Conservation (phyloP, 2,888 invertebrate species). For the Chloromyia formosa region DNA sequence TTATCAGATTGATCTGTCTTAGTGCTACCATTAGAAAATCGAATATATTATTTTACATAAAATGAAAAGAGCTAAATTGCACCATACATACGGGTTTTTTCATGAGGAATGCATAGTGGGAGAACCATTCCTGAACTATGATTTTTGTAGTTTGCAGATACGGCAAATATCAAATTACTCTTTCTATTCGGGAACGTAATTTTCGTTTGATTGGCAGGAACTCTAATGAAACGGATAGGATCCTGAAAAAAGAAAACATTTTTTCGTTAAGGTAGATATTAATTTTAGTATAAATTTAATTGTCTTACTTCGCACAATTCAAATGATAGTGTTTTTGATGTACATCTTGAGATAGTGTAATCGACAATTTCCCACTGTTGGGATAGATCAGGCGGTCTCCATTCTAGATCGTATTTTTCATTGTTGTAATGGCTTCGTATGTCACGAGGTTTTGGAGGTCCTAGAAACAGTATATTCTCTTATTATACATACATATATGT, state of each 20-base stretch:
- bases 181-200: neutral
- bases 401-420: conserved; percentile 4
- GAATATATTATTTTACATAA: too few species aligned
- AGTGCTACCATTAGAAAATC: conserved; percentile 1
- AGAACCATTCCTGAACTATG: conserved; percentile 86
- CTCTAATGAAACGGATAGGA: neutral
- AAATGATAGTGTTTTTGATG: conserved; percentile 11
- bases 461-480: neutral
- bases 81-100: conserved; percentile 51
- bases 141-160: conserved; percentile 76
- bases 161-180: conserved; percentile 71
- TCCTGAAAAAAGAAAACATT: conserved; percentile 17
- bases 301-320: conserved; percentile 18
- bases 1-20: neutral
- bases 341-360: conserved; percentile 11
- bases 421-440: neutral
- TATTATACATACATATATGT: neutral
- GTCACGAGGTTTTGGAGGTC: neutral
- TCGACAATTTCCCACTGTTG: neutral
- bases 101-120: conserved; percentile 71
- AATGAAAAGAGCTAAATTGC: too few species aligned
- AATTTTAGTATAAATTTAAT: too few species aligned
- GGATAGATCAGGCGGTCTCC: neutral
- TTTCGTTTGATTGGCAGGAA: neutral
- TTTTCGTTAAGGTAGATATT: too few species aligned